Evolutionary conservation across 2,113 vertebrate species (phyloP).

Genomic region (Pygoscelis adeliae): DNA sequence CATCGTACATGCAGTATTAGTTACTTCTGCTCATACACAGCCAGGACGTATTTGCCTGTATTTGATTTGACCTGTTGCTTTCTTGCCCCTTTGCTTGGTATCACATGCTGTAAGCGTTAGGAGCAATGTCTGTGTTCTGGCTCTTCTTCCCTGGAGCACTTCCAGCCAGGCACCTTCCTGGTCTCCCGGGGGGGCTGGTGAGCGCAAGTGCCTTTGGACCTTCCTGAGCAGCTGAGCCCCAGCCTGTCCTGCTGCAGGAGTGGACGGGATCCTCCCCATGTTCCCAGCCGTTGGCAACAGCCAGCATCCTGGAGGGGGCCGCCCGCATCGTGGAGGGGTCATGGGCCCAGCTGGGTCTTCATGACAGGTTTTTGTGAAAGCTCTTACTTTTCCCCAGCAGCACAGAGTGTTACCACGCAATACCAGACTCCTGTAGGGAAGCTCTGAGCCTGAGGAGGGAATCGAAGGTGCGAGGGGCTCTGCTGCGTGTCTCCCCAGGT

Average conservation of each 20-base stretch:
- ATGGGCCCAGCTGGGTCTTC: neutral
- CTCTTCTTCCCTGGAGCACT: neutral
- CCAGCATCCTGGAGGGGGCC: neutral
- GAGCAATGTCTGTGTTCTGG: neutral
- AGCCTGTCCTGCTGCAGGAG: neutral
- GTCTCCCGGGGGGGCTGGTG: neutral
- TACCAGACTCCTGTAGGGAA: neutral
- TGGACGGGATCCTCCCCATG: neutral
- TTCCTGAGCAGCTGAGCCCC: rapidly evolving
- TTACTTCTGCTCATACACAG: neutral
- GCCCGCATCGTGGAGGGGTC: rapidly evolving
- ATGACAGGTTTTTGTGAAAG: neutral
- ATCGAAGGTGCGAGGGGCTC: neutral
- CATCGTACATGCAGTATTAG: rapidly evolving
- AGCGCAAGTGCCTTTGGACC: neutral
- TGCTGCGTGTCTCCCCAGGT: neutral
- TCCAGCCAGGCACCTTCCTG: neutral
- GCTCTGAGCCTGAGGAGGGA: no score
- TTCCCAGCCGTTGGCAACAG: neutral
- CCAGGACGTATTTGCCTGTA: neutral
- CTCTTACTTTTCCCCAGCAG: neutral
- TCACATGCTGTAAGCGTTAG: rapidly evolving
- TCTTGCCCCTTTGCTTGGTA: rapidly evolving
- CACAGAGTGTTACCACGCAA: rapidly evolving
- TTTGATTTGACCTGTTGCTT: rapidly evolving